phyloP scores from a whole-genome alignment of 2,797 vertebrate genomes.

The Streptopelia turtur region DNA sequence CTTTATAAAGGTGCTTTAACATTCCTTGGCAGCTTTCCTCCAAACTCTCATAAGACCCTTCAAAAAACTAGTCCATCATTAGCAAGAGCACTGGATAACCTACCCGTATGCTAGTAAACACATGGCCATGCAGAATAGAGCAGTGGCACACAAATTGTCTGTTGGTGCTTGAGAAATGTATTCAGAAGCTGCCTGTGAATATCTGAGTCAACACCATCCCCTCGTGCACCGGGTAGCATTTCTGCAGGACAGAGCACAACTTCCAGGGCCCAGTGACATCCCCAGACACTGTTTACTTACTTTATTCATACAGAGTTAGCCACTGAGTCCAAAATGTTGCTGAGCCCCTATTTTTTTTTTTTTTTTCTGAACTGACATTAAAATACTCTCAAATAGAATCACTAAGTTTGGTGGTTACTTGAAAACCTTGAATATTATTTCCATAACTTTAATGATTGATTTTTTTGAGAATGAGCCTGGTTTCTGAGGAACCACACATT shows the following conservation, averaged over 20 bases:
- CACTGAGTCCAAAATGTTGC: neutral
- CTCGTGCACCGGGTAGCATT: rapidly evolving
- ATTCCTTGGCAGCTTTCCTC: neutral
- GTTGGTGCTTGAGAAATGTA: neutral
- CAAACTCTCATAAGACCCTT: neutral
- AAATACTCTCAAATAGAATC: neutral
- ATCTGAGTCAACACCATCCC: neutral
- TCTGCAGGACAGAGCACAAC: neutral
- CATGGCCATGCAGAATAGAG: neutral
- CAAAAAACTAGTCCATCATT: neutral
- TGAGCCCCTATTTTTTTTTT: neutral
- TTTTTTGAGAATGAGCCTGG: neutral
- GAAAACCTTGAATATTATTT: neutral
- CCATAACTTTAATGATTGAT: rapidly evolving
- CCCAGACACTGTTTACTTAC: neutral
- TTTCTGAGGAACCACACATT: neutral
- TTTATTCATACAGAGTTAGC: neutral
- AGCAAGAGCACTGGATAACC: neutral
- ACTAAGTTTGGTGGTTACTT: neutral
- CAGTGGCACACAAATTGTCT: neutral
- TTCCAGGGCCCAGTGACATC: rapidly evolving
- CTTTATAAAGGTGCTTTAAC: neutral
- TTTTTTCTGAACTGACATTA: neutral
- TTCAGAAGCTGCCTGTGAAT: neutral
- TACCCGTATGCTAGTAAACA: neutral